A percentile compares a stretch with the other conserved stretches of the same genome.
These are phyloP conservation scores for Meloe dianella DNA, from an alignment of 2,888 invertebrate species.

Conservation along the genomic window DNA sequence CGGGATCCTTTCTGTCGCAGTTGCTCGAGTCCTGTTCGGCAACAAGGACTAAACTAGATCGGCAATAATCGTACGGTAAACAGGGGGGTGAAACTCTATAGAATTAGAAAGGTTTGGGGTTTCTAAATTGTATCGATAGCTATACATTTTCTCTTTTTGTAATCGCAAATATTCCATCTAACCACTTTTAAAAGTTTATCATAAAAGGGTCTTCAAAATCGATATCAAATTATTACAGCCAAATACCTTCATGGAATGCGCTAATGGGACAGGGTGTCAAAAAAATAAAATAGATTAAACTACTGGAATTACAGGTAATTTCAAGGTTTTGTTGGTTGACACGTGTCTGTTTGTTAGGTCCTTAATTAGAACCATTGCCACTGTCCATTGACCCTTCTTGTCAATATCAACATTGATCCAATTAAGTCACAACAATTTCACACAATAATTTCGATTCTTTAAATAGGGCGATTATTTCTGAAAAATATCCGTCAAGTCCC, in stretches of 20 bases:
- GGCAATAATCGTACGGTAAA: constrained; percentile 35
- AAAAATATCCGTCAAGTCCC: constrained; percentile 15
- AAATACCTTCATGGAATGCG: not conserved
- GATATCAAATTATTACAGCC: not conserved
- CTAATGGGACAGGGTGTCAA: not conserved
- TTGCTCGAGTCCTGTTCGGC: constrained; percentile 47
- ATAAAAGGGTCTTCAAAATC: not conserved
- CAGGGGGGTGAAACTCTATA: constrained; percentile 24
- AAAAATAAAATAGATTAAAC: not conserved
- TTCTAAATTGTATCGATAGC: not conserved
- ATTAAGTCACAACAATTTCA: not conserved
- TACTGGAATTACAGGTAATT: not conserved
- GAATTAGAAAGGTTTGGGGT: constrained; percentile 16
- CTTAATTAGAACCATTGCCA: not conserved
- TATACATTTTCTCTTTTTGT: not conserved
- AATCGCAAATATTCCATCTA: not conserved
- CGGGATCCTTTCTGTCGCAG: constrained; percentile 56
- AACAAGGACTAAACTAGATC: constrained; percentile 36
- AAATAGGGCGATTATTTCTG: not conserved
- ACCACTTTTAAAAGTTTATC: not conserved
- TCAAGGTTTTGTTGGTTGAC: not conserved
- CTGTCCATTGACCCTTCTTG: constrained; percentile 19
- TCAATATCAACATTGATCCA: not conserved
- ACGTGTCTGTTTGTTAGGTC: not conserved
- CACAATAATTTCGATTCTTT: constrained; percentile 2